Evolutionary conservation across 2,113 vertebrate species (phyloP).

Genomic region (Choloepus hoffmanni): DNA sequence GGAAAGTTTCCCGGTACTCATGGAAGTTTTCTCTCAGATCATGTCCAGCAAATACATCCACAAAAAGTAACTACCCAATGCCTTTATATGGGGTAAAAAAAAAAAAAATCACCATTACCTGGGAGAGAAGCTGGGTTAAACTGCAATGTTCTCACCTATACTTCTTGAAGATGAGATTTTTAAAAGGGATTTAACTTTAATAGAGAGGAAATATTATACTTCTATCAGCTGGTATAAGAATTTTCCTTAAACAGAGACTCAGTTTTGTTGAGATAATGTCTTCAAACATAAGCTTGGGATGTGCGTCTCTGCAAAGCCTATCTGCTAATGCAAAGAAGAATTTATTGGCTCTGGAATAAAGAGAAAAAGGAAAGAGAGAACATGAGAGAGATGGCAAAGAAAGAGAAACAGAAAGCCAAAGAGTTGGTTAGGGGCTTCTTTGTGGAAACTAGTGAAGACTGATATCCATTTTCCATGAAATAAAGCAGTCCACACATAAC

Average conservation of each 20-base stretch:
- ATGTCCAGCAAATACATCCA: background rate
- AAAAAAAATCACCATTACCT: background rate
- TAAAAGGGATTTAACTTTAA: background rate
- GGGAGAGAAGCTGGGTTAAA: background rate
- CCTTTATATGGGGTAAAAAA: background rate
- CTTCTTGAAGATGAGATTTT: background rate
- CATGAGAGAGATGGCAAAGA: background rate
- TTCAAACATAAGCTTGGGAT: background rate
- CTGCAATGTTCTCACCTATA: background rate
- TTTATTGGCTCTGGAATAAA: background rate
- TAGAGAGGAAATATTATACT: background rate
- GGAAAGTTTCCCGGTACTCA: background rate
- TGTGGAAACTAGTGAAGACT: background rate
- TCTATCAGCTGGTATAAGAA: background rate
- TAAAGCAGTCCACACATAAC: background rate
- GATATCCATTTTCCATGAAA: background rate
- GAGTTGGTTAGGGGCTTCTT: background rate
- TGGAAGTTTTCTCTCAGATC: background rate
- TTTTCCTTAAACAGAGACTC: background rate
- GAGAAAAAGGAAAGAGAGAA: background rate
- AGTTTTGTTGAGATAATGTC: background rate
- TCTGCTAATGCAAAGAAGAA: background rate
- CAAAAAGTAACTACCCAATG: background rate
- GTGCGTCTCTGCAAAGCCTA: background rate
- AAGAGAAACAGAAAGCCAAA: background rate